Percentiles rank a stretch among this genome's conserved stretches.
These are phyloP conservation scores for Xiphophorus birchmanni DNA, from an alignment of 2,797 vertebrate species.

Conservation along the genomic window DNA sequence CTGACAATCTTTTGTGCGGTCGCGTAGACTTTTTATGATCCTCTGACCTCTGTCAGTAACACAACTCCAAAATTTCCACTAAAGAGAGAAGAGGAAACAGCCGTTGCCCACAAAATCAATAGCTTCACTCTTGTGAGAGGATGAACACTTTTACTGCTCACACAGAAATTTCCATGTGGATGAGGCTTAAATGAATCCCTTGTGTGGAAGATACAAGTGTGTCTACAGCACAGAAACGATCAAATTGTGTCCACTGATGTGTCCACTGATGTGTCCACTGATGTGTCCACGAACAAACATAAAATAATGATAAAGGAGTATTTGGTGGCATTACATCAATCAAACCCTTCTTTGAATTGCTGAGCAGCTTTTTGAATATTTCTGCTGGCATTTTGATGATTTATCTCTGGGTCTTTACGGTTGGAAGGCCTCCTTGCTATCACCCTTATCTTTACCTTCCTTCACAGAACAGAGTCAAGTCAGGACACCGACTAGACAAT, in stretches of 20 bases:
- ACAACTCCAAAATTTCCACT: slow-evolving; percentile 53
- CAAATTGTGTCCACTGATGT: not conserved
- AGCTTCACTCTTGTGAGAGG: slow-evolving; percentile 53
- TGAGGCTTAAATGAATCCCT: slow-evolving; percentile 12
- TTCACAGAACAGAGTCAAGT: no score
- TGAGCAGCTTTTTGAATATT: not conserved
- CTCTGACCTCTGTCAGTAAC: slow-evolving; percentile 54
- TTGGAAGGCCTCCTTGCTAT: no score
- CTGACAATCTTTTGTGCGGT: slow-evolving; percentile 51
- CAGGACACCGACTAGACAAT: no score
- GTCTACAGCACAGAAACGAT: not conserved
- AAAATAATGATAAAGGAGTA: no score
- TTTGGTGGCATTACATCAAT: not conserved
- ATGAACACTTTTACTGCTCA: slow-evolving; percentile 53
- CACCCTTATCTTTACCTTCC: no score
- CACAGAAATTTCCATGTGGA: slow-evolving; percentile 32
- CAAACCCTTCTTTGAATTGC: not conserved
- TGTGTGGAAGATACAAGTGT: not conserved
- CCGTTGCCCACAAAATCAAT: slow-evolving; percentile 68
- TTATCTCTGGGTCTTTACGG: not conserved
- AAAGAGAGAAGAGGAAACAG: slow-evolving; percentile 56
- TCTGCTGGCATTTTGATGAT: not conserved
- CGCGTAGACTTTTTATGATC: slow-evolving; percentile 51
- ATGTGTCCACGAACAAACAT: not conserved
- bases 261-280: not conserved